A percentile compares a stretch with the other conserved stretches of the same genome.
Evolutionary conservation across 2,797 vertebrate species (phyloP).

Genomic region (Betta splendens): DNA sequence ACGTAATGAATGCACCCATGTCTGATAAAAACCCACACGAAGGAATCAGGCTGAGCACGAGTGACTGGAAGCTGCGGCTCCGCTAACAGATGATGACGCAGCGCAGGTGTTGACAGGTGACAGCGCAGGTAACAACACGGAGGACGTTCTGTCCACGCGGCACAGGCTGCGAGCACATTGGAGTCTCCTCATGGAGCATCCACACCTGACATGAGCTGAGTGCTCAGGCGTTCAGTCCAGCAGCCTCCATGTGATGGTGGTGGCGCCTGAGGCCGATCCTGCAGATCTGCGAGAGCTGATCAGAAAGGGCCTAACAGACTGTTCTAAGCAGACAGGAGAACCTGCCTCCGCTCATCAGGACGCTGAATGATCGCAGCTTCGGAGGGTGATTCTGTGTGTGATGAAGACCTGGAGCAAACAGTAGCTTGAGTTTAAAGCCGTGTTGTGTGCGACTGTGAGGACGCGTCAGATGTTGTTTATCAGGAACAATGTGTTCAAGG

Average conservation of each 20-base stretch:
- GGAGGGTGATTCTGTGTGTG: not conserved
- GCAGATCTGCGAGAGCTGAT: conserved; percentile 25
- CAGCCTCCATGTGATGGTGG: too few relatives aligned
- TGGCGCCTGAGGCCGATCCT: conserved; percentile 15
- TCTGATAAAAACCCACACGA: conserved; percentile 37
- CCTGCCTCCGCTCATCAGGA: not conserved
- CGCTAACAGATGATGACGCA: conserved; percentile 46
- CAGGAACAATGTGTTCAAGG: not conserved
- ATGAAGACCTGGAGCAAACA: too few relatives aligned
- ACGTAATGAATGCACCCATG: conserved; percentile 52
- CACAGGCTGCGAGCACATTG: too few relatives aligned
- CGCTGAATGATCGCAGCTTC: too few relatives aligned
- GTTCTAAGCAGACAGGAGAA: conserved; percentile 6
- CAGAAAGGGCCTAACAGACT: conserved; percentile 11
- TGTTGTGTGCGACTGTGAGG: too few relatives aligned
- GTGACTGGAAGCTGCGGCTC: conserved; percentile 41
- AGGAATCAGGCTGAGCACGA: conserved; percentile 42
- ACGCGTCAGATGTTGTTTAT: not conserved
- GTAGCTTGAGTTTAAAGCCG: too few relatives aligned
- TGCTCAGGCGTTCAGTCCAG: too few relatives aligned
- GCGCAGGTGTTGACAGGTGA: too few relatives aligned
- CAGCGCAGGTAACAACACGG: conserved; percentile 16
- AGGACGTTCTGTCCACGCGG: too few relatives aligned
- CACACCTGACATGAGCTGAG: too few relatives aligned
- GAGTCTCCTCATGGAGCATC: too few relatives aligned